Base-by-base conservation (phyloP, 2,797 vertebrate genomes). In the Eurystomus glaucurus region DNA sequence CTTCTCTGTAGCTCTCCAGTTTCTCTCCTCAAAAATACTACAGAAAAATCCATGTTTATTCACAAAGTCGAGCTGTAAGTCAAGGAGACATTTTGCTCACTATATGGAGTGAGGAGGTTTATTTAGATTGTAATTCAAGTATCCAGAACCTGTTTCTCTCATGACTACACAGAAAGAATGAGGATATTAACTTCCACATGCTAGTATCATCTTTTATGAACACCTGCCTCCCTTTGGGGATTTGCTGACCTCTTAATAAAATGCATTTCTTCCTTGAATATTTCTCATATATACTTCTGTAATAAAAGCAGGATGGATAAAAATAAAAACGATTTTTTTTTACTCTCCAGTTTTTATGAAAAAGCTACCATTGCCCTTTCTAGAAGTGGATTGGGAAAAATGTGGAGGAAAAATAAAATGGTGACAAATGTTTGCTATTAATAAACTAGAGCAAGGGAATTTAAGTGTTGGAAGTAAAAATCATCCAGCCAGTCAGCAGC, bases 111-210 rank as follows among this genome's bases (percentile, higher is more conserved):
- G 17, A 88, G 31, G 45, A 66, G 4, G 14, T 37, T 18, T 65
- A 84, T 62, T 88, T 78, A 60, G 48, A 71, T n/a, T 57, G 28
- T 31, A 81, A 88, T 71, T 78, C 28, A 84, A 60, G 23, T 45
- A 90, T 29, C 33, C 22, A 71, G 43, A 92, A 68, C 13, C 9
- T 80, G 16, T 54, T n/a, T 80, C 37, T 74, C 58, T 55, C n/a
- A 72, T 9, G 17, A 58, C 41, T 54, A 23, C 5, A 51, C n/a
- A 70, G 37, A 46, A 92, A 85, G 61, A 65, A 83, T 52, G 33
- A 82, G 50, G 48, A 80, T 81, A 78, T 81, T 72, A 88, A 66
- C 31, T 92, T 75, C 70, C 43, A 52, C 48, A 28, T 77, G 54
- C 19, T 46, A 45, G 11, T 16, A 81, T 37, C 26, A 80, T 50